phyloP scores from a whole-genome alignment of 2,888 invertebrate species.

The Hirtodrosophila cameraria region DNA sequence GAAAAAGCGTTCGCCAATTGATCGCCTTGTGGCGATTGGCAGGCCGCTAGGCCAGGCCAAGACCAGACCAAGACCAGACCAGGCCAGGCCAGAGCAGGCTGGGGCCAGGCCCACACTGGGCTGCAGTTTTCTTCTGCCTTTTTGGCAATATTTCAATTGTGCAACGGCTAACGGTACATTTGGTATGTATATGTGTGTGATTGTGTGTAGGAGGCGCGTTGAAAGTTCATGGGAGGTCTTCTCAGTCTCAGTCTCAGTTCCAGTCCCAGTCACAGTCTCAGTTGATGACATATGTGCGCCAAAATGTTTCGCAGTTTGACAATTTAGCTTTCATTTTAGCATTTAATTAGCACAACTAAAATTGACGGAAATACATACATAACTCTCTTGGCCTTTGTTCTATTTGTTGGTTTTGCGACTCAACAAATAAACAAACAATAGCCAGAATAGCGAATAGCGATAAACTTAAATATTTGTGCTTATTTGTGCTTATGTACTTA shows the following conservation, averaged over 20 bases:
- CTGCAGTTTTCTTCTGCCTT: conserved; percentile 54
- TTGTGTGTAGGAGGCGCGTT: conserved; percentile 64
- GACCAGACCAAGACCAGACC: conserved; percentile 36
- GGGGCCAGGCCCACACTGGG: conserved; percentile 56
- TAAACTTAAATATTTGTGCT: conserved; percentile 53
- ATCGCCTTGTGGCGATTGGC: conserved; percentile 74
- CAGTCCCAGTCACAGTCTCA: background rate
- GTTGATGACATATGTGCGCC: conserved; percentile 19
- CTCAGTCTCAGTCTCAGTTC: conserved; percentile 13
- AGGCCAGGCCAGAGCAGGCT: conserved; percentile 21
- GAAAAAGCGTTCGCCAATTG: conserved; percentile 67
- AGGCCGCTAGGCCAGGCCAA: conserved; percentile 52
- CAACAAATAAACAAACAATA: conserved; percentile 31
- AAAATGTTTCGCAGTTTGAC: conserved; percentile 6
- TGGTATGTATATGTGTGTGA: conserved; percentile 25
- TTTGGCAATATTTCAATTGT: conserved; percentile 73
- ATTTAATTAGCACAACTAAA: conserved; percentile 54
- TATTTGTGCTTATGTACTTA: conserved; percentile 67
- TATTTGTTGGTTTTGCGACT: conserved; percentile 41
- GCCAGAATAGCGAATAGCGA: too few species aligned
- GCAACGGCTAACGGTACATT: conserved; percentile 70
- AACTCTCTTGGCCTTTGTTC: conserved; percentile 49
- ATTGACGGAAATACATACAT: conserved; percentile 38
- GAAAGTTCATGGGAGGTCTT: conserved; percentile 73
- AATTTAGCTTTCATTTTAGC: conserved; percentile 31